Base-by-base conservation (phyloP, 2,888 invertebrate genomes). In the Tachina lurida region DNA sequence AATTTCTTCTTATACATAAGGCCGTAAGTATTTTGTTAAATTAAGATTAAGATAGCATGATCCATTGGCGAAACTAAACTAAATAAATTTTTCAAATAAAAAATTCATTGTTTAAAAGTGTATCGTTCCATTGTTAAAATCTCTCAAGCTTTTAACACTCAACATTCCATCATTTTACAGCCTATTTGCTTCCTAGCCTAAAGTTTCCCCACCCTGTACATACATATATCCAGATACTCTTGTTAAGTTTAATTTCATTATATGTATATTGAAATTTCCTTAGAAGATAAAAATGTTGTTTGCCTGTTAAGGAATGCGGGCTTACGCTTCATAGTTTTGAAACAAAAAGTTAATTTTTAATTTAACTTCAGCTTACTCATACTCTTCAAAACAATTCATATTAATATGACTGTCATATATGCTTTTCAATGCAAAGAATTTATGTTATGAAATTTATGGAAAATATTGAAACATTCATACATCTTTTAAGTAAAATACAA, bases 271-370 rank as follows among this genome's bases (percentile, higher is more conserved):
- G 65, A 54, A 76, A 10, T 75, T 54, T 75, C 10, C 4, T 10
- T 56, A 15, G 12, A 49, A 17, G 75, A 65, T 65, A 17, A 76
- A 17, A 15, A 31, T n/a, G n/a, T 56, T 13, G 2, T 56, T 45
- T 12, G 17, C 13, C 17, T 22, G 43, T 75, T 15, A 13, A 76
- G 10, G 10, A 31, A 56, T 76, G 65, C 54, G 65, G 75, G 63
- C 63, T 75, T 52, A 43, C 12, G 15, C 22, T 75, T 63, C 13
- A 62, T 15, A 49, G 47, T 47, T 60, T 22, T 71, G 45, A n/a
- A n/a, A 54, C 52, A 54, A 68, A 19, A 70, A 43, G 2, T 70
- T 70, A 3, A 43, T 54, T 56, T 19, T 17, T 13, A 54, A 12
- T 15, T 31, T 10, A 15, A n/a, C 31, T 31, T 10, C 13, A 67